Conservation (phyloP, 2,888 invertebrate genomes). For the Rotaria sp. region DNA sequence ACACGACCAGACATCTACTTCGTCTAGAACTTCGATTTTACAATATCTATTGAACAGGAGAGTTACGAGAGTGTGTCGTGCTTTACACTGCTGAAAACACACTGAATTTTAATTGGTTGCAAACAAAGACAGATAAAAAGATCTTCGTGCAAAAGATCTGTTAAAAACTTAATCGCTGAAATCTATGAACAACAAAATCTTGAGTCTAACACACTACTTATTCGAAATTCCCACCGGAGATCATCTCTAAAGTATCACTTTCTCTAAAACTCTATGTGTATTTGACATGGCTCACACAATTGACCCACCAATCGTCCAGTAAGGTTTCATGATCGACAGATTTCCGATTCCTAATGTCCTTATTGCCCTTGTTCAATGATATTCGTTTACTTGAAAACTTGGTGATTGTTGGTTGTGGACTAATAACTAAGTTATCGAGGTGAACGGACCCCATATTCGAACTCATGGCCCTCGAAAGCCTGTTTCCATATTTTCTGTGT, state of each 20-base stretch:
- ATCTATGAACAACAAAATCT: not conserved
- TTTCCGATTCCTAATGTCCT: too few relatives aligned
- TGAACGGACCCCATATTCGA: too few relatives aligned
- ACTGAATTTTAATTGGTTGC: not conserved
- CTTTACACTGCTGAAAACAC: not conserved
- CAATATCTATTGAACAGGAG: not conserved
- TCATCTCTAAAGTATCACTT: not conserved
- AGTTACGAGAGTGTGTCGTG: not conserved
- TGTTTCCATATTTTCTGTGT: too few relatives aligned
- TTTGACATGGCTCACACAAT: too few relatives aligned
- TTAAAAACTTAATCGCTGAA: not conserved
- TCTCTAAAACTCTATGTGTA: not conserved
- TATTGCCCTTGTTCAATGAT: too few relatives aligned
- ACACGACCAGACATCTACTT: not conserved
- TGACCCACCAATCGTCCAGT: too few relatives aligned
- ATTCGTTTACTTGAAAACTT: too few relatives aligned
- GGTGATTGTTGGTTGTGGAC: too few relatives aligned
- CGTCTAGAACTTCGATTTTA: too few relatives aligned
- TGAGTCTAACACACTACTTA: not conserved
- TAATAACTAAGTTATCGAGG: too few relatives aligned
- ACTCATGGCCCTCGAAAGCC: too few relatives aligned
- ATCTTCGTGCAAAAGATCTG: not conserved
- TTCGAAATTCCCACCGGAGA: not conserved
- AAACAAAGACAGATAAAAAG: not conserved
- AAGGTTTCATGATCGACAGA: too few relatives aligned